These are phyloP conservation scores for Erinaceus europaeus DNA, from an alignment of 2,113 vertebrate species.

Conservation along the genomic window DNA sequence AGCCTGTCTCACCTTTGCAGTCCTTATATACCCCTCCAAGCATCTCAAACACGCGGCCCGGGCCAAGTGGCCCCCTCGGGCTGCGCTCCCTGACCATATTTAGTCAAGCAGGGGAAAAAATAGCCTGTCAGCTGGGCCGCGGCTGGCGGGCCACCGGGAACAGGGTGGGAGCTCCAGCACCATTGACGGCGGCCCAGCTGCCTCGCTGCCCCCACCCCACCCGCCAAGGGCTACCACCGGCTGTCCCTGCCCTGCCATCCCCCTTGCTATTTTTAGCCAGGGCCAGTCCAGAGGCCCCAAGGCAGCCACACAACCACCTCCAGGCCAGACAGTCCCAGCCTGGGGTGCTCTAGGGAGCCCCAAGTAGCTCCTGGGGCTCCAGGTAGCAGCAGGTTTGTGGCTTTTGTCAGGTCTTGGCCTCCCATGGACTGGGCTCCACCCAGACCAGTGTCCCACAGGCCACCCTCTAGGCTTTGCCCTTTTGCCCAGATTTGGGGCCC, in stretches of 20 bases:
- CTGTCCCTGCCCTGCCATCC: constrained; percentile 35
- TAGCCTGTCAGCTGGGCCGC: constrained; percentile 89
- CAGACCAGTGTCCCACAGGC: neutral
- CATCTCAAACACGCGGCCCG: constrained; percentile 81
- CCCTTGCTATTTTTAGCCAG: constrained; percentile 89
- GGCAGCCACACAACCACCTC: neutral
- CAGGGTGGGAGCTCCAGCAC: constrained; percentile 78
- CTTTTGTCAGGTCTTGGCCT: no score
- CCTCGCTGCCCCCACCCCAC: constrained; percentile 45
- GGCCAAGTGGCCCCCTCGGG: constrained; percentile 79
- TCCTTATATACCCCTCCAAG: constrained; percentile 92
- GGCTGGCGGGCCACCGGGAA: constrained; percentile 74
- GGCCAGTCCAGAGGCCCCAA: constrained; percentile 82
- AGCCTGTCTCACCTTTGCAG: constrained; percentile 85
- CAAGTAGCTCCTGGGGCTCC: no score
- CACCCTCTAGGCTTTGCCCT: no score
- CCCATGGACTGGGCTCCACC: rapidly evolving
- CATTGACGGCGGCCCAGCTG: constrained; percentile 80
- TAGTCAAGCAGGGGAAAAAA: constrained; percentile 98
- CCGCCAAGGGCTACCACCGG: constrained; percentile 29
- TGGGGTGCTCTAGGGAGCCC: no score
- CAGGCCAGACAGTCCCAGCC: constrained; percentile 77
- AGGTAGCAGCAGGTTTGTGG: no score
- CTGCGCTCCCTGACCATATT: constrained; percentile 93
- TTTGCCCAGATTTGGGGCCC: neutral